These are phyloP conservation scores for Empis stercorea DNA, from an alignment of 2,888 invertebrate species.

Conservation along the genomic window DNA sequence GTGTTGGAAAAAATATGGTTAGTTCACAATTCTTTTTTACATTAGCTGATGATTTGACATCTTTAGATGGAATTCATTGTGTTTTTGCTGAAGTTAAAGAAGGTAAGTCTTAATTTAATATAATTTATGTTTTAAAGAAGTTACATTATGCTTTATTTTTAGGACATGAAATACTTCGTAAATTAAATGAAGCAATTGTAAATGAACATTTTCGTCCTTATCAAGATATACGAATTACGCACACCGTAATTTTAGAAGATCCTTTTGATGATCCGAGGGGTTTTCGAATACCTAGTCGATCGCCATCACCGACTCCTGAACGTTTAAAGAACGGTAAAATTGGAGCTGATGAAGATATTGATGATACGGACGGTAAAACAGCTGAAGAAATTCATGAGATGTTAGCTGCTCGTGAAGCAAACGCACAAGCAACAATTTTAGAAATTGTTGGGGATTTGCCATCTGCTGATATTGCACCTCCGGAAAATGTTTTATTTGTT, in stretches of 20 bases:
- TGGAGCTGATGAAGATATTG: constrained; percentile 85
- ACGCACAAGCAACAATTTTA: constrained; percentile 90
- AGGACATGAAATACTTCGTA: constrained; percentile 58
- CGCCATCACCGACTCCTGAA: constrained; percentile 80
- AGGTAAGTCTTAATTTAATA: constrained; percentile 32
- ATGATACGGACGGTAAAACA: constrained; percentile 79
- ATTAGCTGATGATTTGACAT: constrained; percentile 71
- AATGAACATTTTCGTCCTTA: constrained; percentile 83
- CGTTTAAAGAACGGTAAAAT: constrained; percentile 73
- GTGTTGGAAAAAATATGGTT: constrained; percentile 78
- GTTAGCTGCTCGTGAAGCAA: constrained; percentile 82
- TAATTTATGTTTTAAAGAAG: no score
- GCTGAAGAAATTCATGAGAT: constrained; percentile 75
- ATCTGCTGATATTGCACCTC: constrained; percentile 93
- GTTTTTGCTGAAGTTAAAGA: constrained; percentile 94
- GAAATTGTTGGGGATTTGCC: constrained; percentile 98
- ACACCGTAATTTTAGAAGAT: constrained; percentile 91
- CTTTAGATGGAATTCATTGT: constrained; percentile 82
- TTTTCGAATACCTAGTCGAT: constrained; percentile 63
- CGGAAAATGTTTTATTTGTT: constrained; percentile 97
- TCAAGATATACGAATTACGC: constrained; percentile 90
- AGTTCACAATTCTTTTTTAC: constrained; percentile 96
- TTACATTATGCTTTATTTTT: no score
- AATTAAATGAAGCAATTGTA: constrained; percentile 87
- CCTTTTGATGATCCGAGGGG: constrained; percentile 83